Evolutionary conservation across 2,888 invertebrate genomes (phyloP).

Genomic region (Dugesia japonica): DNA sequence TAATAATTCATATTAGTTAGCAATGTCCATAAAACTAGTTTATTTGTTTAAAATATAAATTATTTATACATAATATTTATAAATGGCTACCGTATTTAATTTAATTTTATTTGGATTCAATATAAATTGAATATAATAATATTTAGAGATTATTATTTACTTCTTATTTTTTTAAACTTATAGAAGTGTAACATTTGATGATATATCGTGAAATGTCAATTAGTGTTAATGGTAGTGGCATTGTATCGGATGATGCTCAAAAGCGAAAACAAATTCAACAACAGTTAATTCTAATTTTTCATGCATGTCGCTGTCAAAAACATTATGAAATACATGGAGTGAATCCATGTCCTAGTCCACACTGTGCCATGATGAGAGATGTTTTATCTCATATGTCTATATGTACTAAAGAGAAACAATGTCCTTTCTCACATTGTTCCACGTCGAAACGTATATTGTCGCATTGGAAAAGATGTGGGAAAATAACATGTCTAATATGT

Average conservation of each 20-base stretch:
- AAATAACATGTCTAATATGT: constrained; percentile 90
- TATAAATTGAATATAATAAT: background rate
- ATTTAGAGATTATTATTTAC: background rate
- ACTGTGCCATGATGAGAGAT: constrained; percentile 96
- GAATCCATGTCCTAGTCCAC: constrained; percentile 67
- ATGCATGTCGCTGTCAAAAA: constrained; percentile 94
- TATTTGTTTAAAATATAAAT: constrained; percentile 7
- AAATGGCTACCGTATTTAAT: constrained; percentile 5
- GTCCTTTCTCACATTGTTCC: constrained; percentile 73
- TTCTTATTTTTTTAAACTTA: background rate
- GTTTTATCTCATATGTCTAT: constrained; percentile 96
- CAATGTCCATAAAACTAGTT: too few species aligned
- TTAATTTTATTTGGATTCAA: background rate
- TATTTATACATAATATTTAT: constrained; percentile 20
- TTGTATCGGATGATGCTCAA: constrained; percentile 64
- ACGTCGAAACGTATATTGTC: constrained; percentile 93
- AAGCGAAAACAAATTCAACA: constrained; percentile 94
- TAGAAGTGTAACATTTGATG: background rate
- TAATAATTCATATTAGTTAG: too few species aligned
- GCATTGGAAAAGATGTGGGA: constrained; percentile 92
- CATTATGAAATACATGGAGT: constrained; percentile 48
- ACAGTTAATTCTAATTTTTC: constrained; percentile 80
- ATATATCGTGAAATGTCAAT: constrained; percentile 20
- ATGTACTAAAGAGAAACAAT: constrained; percentile 64
- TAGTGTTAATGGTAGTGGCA: constrained; percentile 14